Evolutionary conservation across 1,140 invertebrate genomes (phyloP).

Genomic region (Lepidurus couesii): DNA sequence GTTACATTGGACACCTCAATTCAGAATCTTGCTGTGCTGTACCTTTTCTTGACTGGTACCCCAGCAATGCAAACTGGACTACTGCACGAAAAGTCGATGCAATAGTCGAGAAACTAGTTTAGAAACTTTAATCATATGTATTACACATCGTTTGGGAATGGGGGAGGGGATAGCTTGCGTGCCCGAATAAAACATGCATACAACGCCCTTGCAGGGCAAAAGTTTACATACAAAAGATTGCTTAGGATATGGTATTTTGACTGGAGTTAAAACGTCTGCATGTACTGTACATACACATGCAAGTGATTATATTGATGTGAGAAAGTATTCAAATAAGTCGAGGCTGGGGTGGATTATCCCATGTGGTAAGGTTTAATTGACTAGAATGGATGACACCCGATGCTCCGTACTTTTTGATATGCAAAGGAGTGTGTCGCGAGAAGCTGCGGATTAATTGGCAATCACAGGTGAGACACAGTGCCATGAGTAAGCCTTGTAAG

Average conservation of each 20-base stretch:
- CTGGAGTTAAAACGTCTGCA: not conserved
- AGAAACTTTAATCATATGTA: slow-evolving; percentile 1
- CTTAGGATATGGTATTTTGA: not conserved
- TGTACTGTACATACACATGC: not conserved
- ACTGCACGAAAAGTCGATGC: not conserved
- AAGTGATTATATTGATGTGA: not conserved
- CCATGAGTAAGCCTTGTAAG: not conserved
- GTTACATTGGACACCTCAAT: not conserved
- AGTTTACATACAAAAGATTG: not conserved
- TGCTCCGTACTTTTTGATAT: slow-evolving; percentile 9
- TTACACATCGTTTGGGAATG: not conserved
- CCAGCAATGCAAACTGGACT: not conserved
- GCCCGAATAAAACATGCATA: not conserved
- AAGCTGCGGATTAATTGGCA: slow-evolving; percentile 29
- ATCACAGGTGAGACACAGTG: slow-evolving; percentile 25
- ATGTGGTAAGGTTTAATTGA: not conserved
- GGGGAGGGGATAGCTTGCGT: not conserved
- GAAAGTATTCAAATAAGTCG: not conserved
- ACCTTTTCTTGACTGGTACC: not conserved
- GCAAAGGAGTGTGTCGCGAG: not conserved
- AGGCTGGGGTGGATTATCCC: slow-evolving; percentile 11
- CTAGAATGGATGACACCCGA: not conserved
- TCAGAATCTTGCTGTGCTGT: not conserved
- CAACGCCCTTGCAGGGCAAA: not conserved
- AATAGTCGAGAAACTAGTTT: not conserved